Conservation (phyloP, 2,888 invertebrate genomes). For the Drosophila glabriapex region DNA sequence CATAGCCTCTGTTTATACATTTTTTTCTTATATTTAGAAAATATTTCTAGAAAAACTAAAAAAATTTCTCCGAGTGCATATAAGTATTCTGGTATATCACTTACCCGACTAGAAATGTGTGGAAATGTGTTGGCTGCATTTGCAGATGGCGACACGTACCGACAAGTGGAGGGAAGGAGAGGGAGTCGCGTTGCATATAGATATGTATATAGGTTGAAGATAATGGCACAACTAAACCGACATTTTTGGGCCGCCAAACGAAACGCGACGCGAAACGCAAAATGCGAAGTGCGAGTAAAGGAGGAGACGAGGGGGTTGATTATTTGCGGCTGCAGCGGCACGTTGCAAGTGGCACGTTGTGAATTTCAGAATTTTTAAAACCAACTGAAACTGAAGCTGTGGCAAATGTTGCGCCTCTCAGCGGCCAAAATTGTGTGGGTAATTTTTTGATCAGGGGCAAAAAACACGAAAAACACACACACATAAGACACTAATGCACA, state of each 20-base stretch:
- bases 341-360: constrained; percentile 66
- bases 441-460: constrained; percentile 41
- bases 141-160: constrained; percentile 44
- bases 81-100: constrained; percentile 64
- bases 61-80: constrained; percentile 2
- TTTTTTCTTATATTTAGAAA: background rate
- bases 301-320: constrained; percentile 28
- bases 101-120: constrained; percentile 55
- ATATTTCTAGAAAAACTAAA: background rate
- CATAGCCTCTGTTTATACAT: background rate
- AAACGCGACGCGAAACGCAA: constrained; percentile 37
- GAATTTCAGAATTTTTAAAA: constrained; percentile 65
- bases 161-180: constrained; percentile 18
- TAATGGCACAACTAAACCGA: constrained; percentile 72
- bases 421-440: constrained; percentile 41
- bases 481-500: constrained; percentile 18
- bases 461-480: background rate
- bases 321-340: constrained; percentile 57
- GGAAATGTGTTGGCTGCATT: constrained; percentile 31
- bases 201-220: constrained; percentile 44
- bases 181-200: background rate
- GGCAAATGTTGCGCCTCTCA: constrained; percentile 48
- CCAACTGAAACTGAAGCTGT: constrained; percentile 42
- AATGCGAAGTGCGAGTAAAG: constrained; percentile 3
- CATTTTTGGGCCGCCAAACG: constrained; percentile 60